Base-by-base conservation (phyloP, 2,797 vertebrate species). In the Dermochelys coriacea region DNA sequence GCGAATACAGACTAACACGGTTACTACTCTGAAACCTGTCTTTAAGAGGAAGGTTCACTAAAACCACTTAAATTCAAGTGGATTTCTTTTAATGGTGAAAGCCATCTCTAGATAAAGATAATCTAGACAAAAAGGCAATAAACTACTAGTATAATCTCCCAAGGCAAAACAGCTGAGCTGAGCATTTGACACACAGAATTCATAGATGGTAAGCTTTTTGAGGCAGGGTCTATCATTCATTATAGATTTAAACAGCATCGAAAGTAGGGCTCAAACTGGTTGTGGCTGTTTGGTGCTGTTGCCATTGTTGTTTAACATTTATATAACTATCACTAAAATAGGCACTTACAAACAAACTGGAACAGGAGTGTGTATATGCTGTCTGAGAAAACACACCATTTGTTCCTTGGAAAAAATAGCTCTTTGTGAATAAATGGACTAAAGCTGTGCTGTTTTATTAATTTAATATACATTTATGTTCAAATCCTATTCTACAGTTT, bases 111-210 rank as follows among this genome's bases (percentile, higher is more conserved):
- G 94, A 96, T 93, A 93, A 95, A 94, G 94, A 89, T 90, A 93
- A 92, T 29, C 34, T 96, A 92, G 93, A 87, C 93, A 96, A 96
- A 97, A 85, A 95, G 88, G 91, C 85, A 93, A 96, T 96, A 88
- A 95, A 96, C 94, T 96, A 94, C 92, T 94, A 94, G 82, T 75
- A 92, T 95, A 82, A 84, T 97, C 93, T 95, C 96, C 96, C 82
- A 81, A 95, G 96, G 96, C 96, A 94, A 97, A 97, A 93, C 92
- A 95, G 93, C 95, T 82, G 54, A 96, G 91, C 89, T 94, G 94
- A 97, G 96, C 95, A 93, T 97, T 52, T 93, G 94, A 93, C 91
- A 96, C 2, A 0, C 83, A 71, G 96, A 85, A 97, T 85, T 84
- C 93, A 80, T 93, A 83, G 68, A 8, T 94, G 94, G 94, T 94